Evolutionary conservation across 2,797 vertebrate species (phyloP), one percentile per base, ranked within the genome.

Genomic region (Ptychadena robeensis): DNA sequence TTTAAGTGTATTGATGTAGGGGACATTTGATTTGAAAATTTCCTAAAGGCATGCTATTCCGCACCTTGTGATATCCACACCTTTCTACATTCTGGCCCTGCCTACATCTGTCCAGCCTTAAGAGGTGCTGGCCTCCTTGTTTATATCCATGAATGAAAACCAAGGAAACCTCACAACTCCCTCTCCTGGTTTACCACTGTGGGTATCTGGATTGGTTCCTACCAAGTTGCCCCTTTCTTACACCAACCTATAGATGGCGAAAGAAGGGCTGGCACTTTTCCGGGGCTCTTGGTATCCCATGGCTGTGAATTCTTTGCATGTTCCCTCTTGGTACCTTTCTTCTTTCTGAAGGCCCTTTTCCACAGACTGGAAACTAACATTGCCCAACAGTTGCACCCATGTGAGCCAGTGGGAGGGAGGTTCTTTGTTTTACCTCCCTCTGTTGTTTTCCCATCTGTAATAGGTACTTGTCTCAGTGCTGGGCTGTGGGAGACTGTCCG

Each of bases 221-320:
- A 66, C 78, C 71, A 72, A 64, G 77, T 34, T 75, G 64, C 71
- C 68, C 31, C 32, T 80, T 59, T 68, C n/a, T 69, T 48, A 71
- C 66, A 83, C 59, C 74, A 74, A 30, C 74, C 30, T 53, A 40
- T n/a, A 75, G 48, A 80, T 68, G 37, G 27, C 71, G 63, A 32
- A 61, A 64, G 28, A 10, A 66, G 63, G 65, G 83, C 83, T 80
- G 82, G 78, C 67, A 76, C 72, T 70, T 80, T 75, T 67, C 57
- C 72, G 44, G 65, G 82, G 71, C 77, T 48, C 78, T 76, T 75
- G 77, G 82, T 84, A 80, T 64, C 79, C 64, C 65, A 61, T 76
- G 78, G 66, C 83, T 85, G 83, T 85, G 83, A 85, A 85, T 75
- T 68, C 25, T 81, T 76, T 85, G 83, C 83, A 85, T 85, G 83